Conservation (phyloP, 2,797 vertebrate species). For the Aeoliscus strigatus region DNA sequence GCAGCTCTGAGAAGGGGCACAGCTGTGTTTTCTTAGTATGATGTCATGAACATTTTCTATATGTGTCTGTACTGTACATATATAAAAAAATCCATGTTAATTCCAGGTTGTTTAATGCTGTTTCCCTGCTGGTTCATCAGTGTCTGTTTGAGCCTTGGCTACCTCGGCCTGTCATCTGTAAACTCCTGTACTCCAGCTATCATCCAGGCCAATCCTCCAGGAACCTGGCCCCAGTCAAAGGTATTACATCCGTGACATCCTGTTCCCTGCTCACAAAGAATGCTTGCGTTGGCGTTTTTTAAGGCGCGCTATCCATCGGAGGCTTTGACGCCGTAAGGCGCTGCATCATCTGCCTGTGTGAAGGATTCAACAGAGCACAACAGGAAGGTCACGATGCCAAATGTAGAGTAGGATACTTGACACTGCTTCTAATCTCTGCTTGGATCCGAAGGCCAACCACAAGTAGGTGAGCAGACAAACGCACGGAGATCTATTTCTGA, state of each 20-base stretch:
- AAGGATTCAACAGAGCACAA: conserved; percentile 53
- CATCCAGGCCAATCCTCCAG: conserved; percentile 37
- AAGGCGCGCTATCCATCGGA: conserved; percentile 42
- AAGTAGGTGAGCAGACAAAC: conserved; percentile 25
- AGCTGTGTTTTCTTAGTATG: too few species aligned
- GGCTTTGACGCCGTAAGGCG: conserved; percentile 37
- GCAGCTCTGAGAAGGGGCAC: too few species aligned
- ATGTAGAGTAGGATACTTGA: conserved; percentile 43
- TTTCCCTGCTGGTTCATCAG: conserved; percentile 5
- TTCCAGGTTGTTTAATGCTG: conserved; percentile 3
- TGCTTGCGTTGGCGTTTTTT: conserved; percentile 50
- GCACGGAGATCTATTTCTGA: too few species aligned
- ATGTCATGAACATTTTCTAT: too few species aligned
- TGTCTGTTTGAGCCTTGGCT: conserved; percentile 43
- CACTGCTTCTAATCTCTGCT: conserved; percentile 50
- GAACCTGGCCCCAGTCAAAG: conserved; percentile 45
- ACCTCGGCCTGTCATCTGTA: conserved; percentile 29
- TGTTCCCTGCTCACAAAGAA: conserved; percentile 49
- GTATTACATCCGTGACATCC: conserved; percentile 59
- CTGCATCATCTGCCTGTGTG: conserved; percentile 46
- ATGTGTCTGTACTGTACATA: too few species aligned
- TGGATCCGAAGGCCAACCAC: conserved; percentile 37
- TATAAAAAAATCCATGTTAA: too few species aligned
- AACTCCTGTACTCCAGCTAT: conserved; percentile 39
- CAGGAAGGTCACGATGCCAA: conserved; percentile 31